Conservation (phyloP, 1,140 invertebrate species). For the Choristoneura fumiferana region DNA sequence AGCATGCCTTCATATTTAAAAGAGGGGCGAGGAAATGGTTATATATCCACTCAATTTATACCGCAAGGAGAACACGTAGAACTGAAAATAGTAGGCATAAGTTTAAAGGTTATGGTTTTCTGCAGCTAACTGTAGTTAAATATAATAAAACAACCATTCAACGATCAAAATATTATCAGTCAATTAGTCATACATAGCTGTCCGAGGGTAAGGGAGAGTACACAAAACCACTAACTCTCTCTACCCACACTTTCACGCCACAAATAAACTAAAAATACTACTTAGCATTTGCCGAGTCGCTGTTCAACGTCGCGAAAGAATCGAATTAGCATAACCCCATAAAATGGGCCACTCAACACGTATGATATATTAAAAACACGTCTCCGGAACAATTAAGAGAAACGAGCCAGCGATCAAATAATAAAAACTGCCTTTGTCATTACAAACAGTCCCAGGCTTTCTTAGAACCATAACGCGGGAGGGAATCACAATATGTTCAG, state of each 20-base stretch:
- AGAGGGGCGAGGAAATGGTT: too few relatives aligned
- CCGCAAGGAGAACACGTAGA: too few relatives aligned
- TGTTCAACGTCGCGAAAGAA: slow-evolving; percentile 34
- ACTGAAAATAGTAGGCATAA: too few relatives aligned
- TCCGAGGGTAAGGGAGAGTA: not conserved
- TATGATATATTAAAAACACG: slow-evolving; percentile 76
- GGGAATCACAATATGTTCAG: too few relatives aligned
- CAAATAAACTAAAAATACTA: slow-evolving; percentile 2
- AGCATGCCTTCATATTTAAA: too few relatives aligned
- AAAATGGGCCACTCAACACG: slow-evolving; percentile 63
- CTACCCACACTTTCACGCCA: slow-evolving; percentile 8
- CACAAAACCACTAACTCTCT: slow-evolving; percentile 8
- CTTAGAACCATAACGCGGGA: slow-evolving; percentile 59
- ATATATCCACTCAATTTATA: too few relatives aligned
- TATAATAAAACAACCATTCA: too few relatives aligned
- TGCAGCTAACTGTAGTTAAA: too few relatives aligned
- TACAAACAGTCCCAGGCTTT: slow-evolving; percentile 57
- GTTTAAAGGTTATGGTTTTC: too few relatives aligned
- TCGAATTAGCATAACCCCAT: slow-evolving; percentile 68
- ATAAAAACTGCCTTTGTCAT: slow-evolving; percentile 74
- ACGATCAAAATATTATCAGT: too few relatives aligned
- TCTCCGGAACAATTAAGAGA: slow-evolving; percentile 69
- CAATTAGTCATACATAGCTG: not conserved
- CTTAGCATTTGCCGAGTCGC: slow-evolving; percentile 17
- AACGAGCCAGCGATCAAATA: slow-evolving; percentile 71